Conservation (phyloP, 1,140 invertebrate genomes). For the Metopolophium dirhodum region DNA sequence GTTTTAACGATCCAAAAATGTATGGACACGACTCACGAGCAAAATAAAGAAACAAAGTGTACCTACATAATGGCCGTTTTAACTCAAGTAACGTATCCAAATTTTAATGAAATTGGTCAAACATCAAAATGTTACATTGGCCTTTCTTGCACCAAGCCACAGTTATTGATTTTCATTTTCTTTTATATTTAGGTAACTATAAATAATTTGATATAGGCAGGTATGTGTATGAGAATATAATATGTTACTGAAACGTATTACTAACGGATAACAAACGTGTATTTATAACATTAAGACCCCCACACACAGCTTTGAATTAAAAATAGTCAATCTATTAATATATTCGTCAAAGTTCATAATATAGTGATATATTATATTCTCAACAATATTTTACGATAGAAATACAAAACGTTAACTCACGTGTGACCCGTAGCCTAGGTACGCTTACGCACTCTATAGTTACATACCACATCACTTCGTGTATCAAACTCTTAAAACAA, state of each 20-base stretch:
- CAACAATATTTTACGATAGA: background rate
- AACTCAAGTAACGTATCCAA: too few species aligned
- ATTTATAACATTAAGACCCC: background rate
- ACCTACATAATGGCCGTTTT: background rate
- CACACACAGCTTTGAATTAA: background rate
- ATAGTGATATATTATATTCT: background rate
- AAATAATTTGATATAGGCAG: background rate
- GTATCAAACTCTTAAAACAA: background rate
- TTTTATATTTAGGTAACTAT: background rate
- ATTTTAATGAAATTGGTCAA: too few species aligned
- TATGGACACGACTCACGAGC: too few species aligned
- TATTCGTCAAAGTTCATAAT: background rate
- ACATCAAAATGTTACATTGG: too few species aligned
- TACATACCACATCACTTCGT: too few species aligned
- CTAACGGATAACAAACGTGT: background rate
- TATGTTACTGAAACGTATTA: background rate
- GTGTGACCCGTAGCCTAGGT: too few species aligned
- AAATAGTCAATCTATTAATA: conserved; percentile 11
- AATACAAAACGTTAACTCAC: background rate
- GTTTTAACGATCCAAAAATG: background rate
- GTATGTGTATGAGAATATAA: background rate
- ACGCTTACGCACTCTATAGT: too few species aligned
- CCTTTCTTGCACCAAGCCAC: too few species aligned
- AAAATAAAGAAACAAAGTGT: background rate
- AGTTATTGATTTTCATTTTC: background rate